Evolutionary conservation across 2,113 vertebrate species (phyloP), one percentile per base, ranked within the genome.

Genomic region (Atractosteus spatula): DNA sequence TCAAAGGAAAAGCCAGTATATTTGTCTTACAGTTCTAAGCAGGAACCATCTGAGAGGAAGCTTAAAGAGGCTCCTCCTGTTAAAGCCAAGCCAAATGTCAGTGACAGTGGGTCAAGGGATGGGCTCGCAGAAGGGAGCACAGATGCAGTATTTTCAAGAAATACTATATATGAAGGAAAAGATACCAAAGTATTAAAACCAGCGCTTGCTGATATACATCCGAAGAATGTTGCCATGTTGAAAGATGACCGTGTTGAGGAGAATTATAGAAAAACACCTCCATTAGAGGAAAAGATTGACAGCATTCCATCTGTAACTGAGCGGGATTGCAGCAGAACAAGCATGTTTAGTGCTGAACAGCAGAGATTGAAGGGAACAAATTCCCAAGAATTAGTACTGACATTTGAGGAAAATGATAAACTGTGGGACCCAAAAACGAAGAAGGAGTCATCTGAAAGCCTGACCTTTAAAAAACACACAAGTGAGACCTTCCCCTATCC

Each of bases 11-110:
- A 29, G 29, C 29, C 47, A 5, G 10, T 10, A 51, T 5, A 51
- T 51, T 10, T 51, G 47, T 51, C 10, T 10, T 51, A 10, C 47
- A 51, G 10, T 7, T 1, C 59, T 64, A 72, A 74, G 47, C 64
- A 64, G 44, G 68, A 77, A 54, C 8, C 3, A 7, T 61, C 70
- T 63, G 70, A 45, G 11, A 11, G 17, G 0, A 43, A 17, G 45
- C 68, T 77, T 41, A 79, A 77, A 74, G 79, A 81, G 6, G 57
- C 70, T 13, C 88, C 87, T 42, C 80, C 64, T 57, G 82, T 85
- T 62, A 90, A 81, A 84, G 84, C 86, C 41, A 88, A 90, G 70
- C 47, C 88, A 85, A 79, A 82, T 63, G 6, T 4, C 42, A 6
- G 64, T 42, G 69, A 68, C 57, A 83, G 74, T 51, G 80, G 85